Evolutionary conservation across 2,797 vertebrate genomes (phyloP), one percentile per base, ranked within the genome.

Genomic region (Philypnodon macrostomus): DNA sequence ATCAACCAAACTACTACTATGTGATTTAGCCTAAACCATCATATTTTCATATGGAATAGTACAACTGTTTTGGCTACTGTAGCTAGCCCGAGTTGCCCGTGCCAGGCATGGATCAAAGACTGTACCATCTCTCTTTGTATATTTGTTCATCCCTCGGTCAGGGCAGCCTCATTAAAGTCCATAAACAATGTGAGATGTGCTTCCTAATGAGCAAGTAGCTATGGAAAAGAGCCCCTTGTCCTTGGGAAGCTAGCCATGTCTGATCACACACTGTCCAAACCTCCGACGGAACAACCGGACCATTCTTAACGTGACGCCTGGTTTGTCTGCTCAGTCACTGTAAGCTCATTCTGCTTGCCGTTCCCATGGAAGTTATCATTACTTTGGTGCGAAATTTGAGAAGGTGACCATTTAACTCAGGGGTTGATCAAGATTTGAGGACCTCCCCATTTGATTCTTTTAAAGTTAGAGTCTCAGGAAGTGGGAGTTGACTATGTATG

Each of bases 81-180:
- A 9, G 23, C 4, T 24, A 16, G 3, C 3, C n/a, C 2, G 39
- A 24, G 33, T 49, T 27, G n/a, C n/a, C 48, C 19, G 33, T 58
- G 39, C 40, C 23, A 7, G 31, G 57, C 38, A 38, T 31, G 11
- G 12, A 18, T 18, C 33, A 7, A 47, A 46, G 55, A 73, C 55
- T 73, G 42, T 73, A 67, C 51, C 29, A 6, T 19, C 66, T 85
- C 5, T 61, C 67, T 87, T 87, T 88, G 80, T 85, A 78, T 21
- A 1, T 23, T 8, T 30, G 76, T 44, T 34, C 51, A 21, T 50
- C 39, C 63, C 52, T 70, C 40, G 50, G 74, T 80, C 27, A 63
- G 65, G 24, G 79, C 45, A 58, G 58, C 69, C 88, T 90, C 89
- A 90, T 90, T 90, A 90, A 76, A 73, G 79, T 67, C 75, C 58